Evolutionary conservation across 2,113 vertebrate genomes (phyloP), one percentile per base, ranked within the genome.

Genomic region (Taurulus bubalis): DNA sequence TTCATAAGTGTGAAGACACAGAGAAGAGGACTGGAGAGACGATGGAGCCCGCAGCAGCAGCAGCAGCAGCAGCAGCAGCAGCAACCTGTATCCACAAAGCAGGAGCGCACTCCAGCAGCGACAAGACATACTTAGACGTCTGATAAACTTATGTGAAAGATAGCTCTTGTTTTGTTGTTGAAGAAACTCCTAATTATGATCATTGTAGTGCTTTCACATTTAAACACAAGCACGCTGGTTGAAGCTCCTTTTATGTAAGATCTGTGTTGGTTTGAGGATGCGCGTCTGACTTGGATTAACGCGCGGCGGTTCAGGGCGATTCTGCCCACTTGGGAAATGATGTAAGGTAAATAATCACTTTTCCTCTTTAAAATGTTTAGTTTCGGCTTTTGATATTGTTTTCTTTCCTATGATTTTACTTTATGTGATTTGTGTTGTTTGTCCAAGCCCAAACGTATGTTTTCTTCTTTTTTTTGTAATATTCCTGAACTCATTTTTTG

Each of bases 341-440:
- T 95, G 94, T 94, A 95, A 95, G 94, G 95, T 95, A 95, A 94
- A 93, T 2, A 66, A 64, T 0, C 69, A 58, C 30, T 75, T 86
- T 75, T 64, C 26, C 28, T 55, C 26, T 49, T 45, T 69, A 1
- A 24, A 74, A 74, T 8, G 2, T 32, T 63, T 26, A 0, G 42
- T 8, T 20, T 0, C 2, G 0, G 2, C 14, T 47, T 65, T 67
- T 42, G 4, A 7, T 28, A 0, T 67, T 53, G 47, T 10, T 64
- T 64, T 22, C 2, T 22, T 3, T 3, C 1, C 42, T 45, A 6
- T 26, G 24, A 47, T 2, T 1, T 3, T 47, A 70, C 22, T 81
- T 86, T 11, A 28, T 24, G 55, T 40, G 45, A 3, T 28, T 53
- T 77, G 10, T 60, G 15, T 34, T 34, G 38, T 62, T 80, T 78